A percentile compares a stretch with the other conserved stretches of the same genome.
phyloP scores from a whole-genome alignment of 2,113 vertebrate genomes.

The Myanophis thanlyinensis region DNA sequence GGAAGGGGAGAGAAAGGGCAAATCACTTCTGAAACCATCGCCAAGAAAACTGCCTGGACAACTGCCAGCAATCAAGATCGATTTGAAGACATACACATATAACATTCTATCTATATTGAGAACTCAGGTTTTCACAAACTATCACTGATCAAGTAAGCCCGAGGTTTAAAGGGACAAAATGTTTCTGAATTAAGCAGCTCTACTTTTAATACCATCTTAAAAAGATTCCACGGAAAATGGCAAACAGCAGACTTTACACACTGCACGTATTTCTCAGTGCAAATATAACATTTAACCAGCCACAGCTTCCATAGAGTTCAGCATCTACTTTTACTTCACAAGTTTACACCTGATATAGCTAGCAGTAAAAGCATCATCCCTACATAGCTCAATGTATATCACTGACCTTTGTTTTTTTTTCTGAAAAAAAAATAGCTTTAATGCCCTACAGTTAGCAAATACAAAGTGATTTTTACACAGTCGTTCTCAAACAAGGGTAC shows the following conservation, averaged over 20 bases:
- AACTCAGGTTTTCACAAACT: background rate
- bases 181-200: background rate
- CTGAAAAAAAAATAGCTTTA: background rate
- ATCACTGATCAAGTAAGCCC: background rate
- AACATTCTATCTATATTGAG: background rate
- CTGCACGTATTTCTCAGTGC: background rate
- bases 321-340: background rate
- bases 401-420: background rate
- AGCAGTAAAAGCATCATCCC: background rate
- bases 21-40: background rate
- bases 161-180: background rate
- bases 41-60: background rate
- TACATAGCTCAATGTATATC: background rate
- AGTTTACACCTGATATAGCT: background rate
- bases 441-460: rapidly evolving
- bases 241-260: background rate
- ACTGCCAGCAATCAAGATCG: background rate
- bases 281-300: background rate
- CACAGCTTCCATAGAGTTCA: background rate
- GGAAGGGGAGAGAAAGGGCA: background rate
- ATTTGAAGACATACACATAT: background rate
- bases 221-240: background rate
- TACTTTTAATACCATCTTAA: background rate
- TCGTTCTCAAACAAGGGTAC: rapidly evolving
- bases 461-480: rapidly evolving